Conservation (phyloP, 2,888 invertebrate species). For the Pemphredon lugubris region DNA sequence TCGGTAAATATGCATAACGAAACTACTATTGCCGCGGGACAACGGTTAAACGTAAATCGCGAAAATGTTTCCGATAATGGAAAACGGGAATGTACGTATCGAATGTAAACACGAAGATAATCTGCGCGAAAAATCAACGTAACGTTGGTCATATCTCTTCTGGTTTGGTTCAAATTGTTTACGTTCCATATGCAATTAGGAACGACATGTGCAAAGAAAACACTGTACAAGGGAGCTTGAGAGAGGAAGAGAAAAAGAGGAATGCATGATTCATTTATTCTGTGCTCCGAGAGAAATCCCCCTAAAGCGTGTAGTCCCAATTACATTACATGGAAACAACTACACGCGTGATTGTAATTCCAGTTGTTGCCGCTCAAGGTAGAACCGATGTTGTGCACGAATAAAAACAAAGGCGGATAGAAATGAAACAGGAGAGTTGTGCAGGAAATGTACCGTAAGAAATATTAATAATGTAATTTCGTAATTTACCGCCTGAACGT, state of each 20-base stretch:
- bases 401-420: too few species aligned
- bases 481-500: too few species aligned
- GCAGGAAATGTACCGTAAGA: too few species aligned
- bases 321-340: too few species aligned
- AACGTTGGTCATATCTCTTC: not conserved
- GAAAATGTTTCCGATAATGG: constrained; percentile 9
- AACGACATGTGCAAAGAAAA: not conserved
- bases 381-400: too few species aligned
- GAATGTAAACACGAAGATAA: constrained; percentile 23
- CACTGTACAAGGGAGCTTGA: not conserved
- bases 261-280: too few species aligned
- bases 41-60: not conserved
- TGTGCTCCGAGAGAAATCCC: too few species aligned
- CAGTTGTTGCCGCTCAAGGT: too few species aligned
- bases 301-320: too few species aligned
- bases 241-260: not conserved
- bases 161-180: constrained; percentile 22
- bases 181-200: constrained; percentile 10
- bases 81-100: not conserved
- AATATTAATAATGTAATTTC: too few species aligned
- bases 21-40: not conserved
- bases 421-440: too few species aligned
- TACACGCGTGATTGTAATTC: too few species aligned
- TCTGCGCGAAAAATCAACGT: constrained; percentile 16
- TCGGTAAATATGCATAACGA: constrained; percentile 2